Evolutionary conservation across 1,140 invertebrate genomes (phyloP), one percentile per base, ranked within the genome.

Genomic region (Metopolophium dirhodum): DNA sequence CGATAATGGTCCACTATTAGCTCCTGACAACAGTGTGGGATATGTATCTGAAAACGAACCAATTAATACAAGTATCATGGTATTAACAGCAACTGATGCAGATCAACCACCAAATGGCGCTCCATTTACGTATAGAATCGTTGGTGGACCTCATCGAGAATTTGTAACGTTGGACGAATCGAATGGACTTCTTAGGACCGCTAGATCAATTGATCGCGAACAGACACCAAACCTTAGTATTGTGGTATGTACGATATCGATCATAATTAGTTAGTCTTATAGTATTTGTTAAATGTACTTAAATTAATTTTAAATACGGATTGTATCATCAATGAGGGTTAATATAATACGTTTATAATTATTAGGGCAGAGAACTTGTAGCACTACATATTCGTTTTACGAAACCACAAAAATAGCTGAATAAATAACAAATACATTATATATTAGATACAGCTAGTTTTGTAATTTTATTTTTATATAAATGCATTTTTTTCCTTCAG

Each of bases 31-130:
- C 68, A 96, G 97, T 22, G 95, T 97, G 51, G 98, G 97, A 0
- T 97, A 97, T 94, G 96, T 99, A 1, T 96, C 96, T 77, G 99
- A 99, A 96, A 99, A 99, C 95, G 97, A 98, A 95, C 97, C 98
- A 1, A 96, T 97, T 7, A 97, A 97, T 93, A 98, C 98, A 0
- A 97, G 96, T 93, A 97, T 99, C 1, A 98, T 98, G 96, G 97
- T 97, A 0, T 95, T 99, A 14, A 96, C 96, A 61, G 98, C 98
- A 0, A 97, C 96, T 54, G 99, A 99, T 96, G 97, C 97, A 2
- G 98, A 99, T 96, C 95, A 99, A 26, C 97, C 98, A n/a, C 98
- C 98, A 22, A 99, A 99, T 95, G 98, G 98, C 26, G 98, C 97
- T 37, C 98, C 98, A 11, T 99, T 99, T 94, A 97, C 96, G 0